Conservation (phyloP, 2,113 vertebrate genomes). For the Boulengeromyrus knoepffleri region DNA sequence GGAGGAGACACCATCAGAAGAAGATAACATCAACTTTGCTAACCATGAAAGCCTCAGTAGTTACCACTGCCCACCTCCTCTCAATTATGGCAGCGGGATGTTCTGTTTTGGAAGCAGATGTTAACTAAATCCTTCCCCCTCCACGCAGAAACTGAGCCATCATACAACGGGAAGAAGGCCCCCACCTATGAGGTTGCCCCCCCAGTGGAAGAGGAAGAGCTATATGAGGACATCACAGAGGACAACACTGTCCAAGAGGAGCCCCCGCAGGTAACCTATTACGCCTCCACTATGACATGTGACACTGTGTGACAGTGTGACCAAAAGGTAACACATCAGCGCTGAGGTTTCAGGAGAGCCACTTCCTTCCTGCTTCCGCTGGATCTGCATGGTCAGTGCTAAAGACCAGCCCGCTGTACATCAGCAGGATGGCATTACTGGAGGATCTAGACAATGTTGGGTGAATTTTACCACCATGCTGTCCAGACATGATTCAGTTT, state of each 20-base stretch:
- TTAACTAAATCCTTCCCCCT: background rate
- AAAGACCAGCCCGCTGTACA: background rate
- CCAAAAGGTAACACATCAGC: background rate
- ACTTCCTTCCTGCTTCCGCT: background rate
- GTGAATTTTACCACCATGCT: background rate
- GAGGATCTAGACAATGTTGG: background rate
- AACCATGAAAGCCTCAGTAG: background rate
- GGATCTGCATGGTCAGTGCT: background rate
- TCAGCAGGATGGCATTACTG: background rate
- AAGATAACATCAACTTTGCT: no score
- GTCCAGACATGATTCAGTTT: background rate
- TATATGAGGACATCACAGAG: slow-evolving; percentile 43
- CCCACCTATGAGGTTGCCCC: background rate
- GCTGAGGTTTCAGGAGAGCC: background rate
- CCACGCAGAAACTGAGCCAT: background rate
- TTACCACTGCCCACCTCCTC: background rate
- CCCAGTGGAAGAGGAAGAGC: background rate
- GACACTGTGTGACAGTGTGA: background rate
- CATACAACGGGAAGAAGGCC: background rate
- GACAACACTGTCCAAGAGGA: slow-evolving; percentile 44
- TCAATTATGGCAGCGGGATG: background rate
- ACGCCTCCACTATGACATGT: background rate
- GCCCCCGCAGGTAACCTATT: slow-evolving; percentile 41
- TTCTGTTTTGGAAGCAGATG: background rate
- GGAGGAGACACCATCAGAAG: background rate